Evolutionary conservation across 2,888 invertebrate genomes (phyloP).

Genomic region (Lepidochrysops patricia): DNA sequence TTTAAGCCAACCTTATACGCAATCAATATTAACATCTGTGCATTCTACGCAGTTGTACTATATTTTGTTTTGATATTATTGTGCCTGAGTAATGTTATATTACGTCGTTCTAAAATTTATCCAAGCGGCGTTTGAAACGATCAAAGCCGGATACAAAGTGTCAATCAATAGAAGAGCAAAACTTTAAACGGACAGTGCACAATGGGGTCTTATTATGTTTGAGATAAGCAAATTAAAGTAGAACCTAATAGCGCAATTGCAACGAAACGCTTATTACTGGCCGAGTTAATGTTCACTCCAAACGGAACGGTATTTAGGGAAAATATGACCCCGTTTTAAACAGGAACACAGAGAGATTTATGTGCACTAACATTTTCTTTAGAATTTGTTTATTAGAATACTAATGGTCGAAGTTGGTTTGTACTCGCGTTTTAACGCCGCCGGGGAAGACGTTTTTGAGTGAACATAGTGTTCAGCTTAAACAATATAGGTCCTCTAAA

Average conservation of each 20-base stretch:
- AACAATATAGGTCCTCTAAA: too few species aligned
- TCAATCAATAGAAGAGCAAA: neutral
- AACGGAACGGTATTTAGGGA: conserved; percentile 28
- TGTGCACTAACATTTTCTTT: conserved; percentile 17
- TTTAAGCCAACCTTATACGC: too few species aligned
- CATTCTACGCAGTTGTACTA: too few species aligned
- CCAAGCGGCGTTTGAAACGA: too few species aligned
- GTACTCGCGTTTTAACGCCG: too few species aligned
- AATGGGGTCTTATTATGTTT: conserved; percentile 2
- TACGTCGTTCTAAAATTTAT: too few species aligned
- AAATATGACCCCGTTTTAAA: conserved; percentile 28
- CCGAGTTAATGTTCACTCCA: conserved; percentile 27
- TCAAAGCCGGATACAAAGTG: too few species aligned
- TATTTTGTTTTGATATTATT: too few species aligned
- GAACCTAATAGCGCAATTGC: conserved; percentile 20
- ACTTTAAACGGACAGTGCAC: neutral
- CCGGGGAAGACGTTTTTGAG: too few species aligned
- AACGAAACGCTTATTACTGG: conserved; percentile 24
- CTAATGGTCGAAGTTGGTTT: neutral
- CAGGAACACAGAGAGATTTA: conserved; percentile 24
- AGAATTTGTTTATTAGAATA: neutral
- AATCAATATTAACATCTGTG: too few species aligned
- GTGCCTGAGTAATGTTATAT: too few species aligned
- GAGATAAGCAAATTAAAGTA: conserved; percentile 18
- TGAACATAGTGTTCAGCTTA: too few species aligned